phyloP scores from a whole-genome alignment of 2,888 invertebrate genomes.

The Drosophila infuscata region DNA sequence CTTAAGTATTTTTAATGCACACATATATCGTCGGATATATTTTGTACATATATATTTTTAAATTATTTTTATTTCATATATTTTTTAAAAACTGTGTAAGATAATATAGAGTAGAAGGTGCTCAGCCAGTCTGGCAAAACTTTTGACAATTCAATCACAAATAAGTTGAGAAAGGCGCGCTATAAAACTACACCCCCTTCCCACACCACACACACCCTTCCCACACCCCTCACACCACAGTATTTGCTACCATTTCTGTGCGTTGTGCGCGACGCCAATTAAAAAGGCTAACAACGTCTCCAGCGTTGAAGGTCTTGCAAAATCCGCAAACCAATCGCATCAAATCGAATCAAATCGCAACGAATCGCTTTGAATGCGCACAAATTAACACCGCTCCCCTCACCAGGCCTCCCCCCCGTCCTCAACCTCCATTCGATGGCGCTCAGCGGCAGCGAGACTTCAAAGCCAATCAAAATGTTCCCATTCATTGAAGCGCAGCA shows the following conservation, averaged over 20 bases:
- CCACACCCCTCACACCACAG: neutral
- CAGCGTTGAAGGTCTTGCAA: constrained; percentile 30
- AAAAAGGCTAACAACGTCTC: constrained; percentile 48
- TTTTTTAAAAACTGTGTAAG: neutral
- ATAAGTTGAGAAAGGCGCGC: neutral
- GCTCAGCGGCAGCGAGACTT: constrained; percentile 50
- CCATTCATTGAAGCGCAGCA: constrained; percentile 64
- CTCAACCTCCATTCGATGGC: neutral
- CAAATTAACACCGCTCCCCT: neutral
- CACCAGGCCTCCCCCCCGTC: neutral
- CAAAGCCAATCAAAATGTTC: constrained; percentile 69
- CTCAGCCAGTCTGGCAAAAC: constrained; percentile 1
- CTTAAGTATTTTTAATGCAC: neutral
- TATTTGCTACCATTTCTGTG: neutral
- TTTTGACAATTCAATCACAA: constrained; percentile 7
- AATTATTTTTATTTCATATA: constrained; percentile 1
- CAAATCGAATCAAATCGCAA: constrained; percentile 57
- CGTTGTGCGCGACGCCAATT: constrained; percentile 43
- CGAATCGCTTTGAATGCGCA: constrained; percentile 45
- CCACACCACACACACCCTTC: neutral
- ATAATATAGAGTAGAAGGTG: neutral
- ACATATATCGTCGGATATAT: neutral
- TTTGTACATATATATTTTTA: neutral
- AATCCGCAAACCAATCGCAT: constrained; percentile 53
- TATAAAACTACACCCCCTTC: neutral